Percentiles rank a stretch among this genome's conserved stretches.
These are phyloP conservation scores for Notoglanidium macrostoma DNA, from an alignment of 2,797 vertebrate species.

Conservation along the genomic window DNA sequence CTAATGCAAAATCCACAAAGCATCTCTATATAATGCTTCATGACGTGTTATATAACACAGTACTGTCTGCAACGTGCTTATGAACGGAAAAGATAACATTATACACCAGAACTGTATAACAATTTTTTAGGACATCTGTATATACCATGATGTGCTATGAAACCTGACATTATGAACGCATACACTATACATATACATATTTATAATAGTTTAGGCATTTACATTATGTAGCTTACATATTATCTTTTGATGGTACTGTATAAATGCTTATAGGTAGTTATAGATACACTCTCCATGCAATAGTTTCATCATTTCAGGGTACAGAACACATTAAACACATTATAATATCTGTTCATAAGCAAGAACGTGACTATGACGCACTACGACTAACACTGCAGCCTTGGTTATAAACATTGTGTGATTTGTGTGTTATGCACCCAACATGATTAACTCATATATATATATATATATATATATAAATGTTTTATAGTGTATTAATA, in stretches of 20 bases:
- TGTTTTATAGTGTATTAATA: background rate
- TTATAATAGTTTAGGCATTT: background rate
- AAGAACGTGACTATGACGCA: background rate
- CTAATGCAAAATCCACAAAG: background rate
- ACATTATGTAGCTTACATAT: background rate
- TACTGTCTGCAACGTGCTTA: background rate
- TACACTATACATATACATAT: too few relatives aligned
- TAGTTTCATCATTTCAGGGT: background rate
- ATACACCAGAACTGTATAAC: too few relatives aligned
- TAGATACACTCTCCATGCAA: background rate
- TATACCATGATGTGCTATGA: background rate
- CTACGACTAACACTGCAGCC: background rate
- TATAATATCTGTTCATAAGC: background rate
- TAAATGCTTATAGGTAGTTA: background rate
- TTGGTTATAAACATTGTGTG: background rate
- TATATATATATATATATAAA: too few relatives aligned
- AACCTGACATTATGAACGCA: background rate
- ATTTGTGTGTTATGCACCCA: background rate
- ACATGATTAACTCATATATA: background rate
- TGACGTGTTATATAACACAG: background rate
- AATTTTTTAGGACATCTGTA: background rate
- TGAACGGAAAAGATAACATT: background rate
- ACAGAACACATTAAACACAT: background rate
- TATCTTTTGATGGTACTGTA: background rate
- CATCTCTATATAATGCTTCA: background rate